Conservation (phyloP, 2,797 vertebrate genomes). For the Mormyrus hasselquistii region DNA sequence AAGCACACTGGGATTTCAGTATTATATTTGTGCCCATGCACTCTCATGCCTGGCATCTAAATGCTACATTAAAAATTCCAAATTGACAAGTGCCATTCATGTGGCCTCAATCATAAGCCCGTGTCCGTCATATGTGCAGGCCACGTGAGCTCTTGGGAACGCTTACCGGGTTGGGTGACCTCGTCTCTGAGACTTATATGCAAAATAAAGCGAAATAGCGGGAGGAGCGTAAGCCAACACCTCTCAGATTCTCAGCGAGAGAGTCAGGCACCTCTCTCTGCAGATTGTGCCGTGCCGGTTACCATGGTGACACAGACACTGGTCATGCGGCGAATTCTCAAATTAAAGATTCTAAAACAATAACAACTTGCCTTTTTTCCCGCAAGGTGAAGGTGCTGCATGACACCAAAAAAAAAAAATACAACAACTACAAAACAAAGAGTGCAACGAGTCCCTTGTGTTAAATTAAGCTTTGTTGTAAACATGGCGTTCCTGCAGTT, state of each 20-base stretch:
- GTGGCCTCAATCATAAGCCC: background rate
- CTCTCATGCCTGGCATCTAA: background rate
- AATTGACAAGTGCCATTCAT: background rate
- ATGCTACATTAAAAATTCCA: background rate
- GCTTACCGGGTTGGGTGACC: background rate
- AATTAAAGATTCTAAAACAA: constrained; percentile 9
- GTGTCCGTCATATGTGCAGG: background rate
- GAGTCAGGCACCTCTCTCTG: background rate
- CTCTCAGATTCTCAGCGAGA: background rate
- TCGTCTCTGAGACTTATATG: background rate
- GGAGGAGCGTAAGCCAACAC: background rate
- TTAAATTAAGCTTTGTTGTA: background rate
- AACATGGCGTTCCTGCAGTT: background rate
- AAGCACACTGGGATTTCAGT: background rate
- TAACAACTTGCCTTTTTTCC: background rate
- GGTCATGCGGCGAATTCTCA: constrained; percentile 1
- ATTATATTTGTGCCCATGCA: background rate
- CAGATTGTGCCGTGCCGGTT: background rate
- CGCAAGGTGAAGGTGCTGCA: background rate
- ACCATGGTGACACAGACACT: constrained; percentile 9
- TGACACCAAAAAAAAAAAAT: background rate
- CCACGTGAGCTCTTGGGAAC: background rate
- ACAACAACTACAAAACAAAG: background rate
- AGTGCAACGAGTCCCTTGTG: background rate
- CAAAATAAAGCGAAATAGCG: background rate